Conservation (phyloP, 2,797 vertebrate species). For the Prionace glauca region DNA sequence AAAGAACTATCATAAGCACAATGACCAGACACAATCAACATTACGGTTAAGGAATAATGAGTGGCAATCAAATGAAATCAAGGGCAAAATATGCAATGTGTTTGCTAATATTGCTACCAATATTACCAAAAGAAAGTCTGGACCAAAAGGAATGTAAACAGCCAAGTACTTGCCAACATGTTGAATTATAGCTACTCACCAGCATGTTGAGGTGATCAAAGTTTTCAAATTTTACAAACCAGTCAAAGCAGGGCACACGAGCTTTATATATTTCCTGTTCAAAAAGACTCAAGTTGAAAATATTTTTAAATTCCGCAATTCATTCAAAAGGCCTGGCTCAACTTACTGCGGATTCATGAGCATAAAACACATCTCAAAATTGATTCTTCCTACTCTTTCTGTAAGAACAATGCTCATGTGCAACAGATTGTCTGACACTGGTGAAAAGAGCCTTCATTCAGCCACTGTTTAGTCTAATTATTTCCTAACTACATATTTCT, state of each 20-base stretch:
- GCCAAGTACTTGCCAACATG: background rate
- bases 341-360: background rate
- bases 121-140: too few species aligned
- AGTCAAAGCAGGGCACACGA: background rate
- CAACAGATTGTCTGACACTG: background rate
- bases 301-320: slow-evolving; percentile 4
- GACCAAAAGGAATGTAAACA: background rate
- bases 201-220: background rate
- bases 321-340: background rate
- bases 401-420: background rate
- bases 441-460: slow-evolving; percentile 19
- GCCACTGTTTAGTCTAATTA: background rate
- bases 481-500: background rate
- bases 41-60: background rate
- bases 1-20: background rate
- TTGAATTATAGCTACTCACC: background rate
- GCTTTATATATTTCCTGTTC: background rate
- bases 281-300: background rate
- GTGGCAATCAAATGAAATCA: background rate
- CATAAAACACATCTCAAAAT: background rate
- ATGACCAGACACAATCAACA: background rate
- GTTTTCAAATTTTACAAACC: background rate
- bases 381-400: background rate
- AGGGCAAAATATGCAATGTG: background rate
- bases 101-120: background rate